phyloP scores from a whole-genome alignment of 2,113 vertebrate species.

The Brevimyrus niger region DNA sequence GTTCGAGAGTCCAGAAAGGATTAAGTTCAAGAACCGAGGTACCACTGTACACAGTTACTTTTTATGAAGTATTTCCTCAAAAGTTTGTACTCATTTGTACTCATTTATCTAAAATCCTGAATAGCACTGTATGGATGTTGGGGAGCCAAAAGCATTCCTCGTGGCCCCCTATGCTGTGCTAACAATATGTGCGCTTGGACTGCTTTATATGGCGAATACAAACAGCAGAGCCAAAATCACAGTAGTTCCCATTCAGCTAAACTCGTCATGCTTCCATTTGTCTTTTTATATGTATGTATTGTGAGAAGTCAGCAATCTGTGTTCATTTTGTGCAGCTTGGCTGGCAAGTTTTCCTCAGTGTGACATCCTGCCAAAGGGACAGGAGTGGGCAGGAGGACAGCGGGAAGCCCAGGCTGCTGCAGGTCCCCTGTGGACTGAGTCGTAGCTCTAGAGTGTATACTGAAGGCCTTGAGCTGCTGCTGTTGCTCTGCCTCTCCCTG shows the following conservation, averaged over 20 bases:
- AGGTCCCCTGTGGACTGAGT: slow-evolving; percentile 40
- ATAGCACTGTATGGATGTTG: neutral
- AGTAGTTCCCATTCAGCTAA: neutral
- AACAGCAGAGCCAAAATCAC: neutral
- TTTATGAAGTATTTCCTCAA: neutral
- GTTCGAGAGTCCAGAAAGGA: too few species aligned
- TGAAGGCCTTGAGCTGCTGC: slow-evolving; percentile 58
- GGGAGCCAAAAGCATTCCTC: neutral
- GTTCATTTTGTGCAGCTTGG: slow-evolving; percentile 65
- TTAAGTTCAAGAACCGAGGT: too few species aligned
- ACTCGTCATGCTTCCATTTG: neutral
- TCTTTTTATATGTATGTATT: neutral
- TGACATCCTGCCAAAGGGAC: slow-evolving; percentile 37
- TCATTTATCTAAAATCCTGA: neutral
- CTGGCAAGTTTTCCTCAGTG: slow-evolving; percentile 63
- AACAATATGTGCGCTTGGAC: neutral
- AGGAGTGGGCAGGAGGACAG: slow-evolving; percentile 37
- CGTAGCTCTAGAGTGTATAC: slow-evolving; percentile 48
- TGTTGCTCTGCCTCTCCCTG: slow-evolving; percentile 54
- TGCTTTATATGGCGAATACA: neutral
- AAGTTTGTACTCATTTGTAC: neutral
- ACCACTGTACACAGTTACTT: neutral
- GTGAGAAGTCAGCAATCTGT: slow-evolving; percentile 49
- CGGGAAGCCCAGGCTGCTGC: slow-evolving; percentile 43
- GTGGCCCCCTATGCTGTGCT: neutral